Conservation (phyloP, 53 echinoderm and acorn worm species). For the Paracentrotus lividus region DNA sequence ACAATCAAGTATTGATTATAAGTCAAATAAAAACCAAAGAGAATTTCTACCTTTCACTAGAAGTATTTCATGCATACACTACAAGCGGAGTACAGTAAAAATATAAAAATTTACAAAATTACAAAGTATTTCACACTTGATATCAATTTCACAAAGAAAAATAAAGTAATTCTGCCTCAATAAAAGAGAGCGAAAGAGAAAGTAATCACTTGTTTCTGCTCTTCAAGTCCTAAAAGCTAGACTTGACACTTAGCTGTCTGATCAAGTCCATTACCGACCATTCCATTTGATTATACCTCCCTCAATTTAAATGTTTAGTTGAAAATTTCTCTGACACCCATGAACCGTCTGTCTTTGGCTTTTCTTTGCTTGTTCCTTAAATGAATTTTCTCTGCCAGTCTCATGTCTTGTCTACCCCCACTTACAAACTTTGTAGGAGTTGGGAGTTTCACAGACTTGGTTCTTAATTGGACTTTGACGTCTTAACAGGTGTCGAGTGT, state of each 20-base stretch:
- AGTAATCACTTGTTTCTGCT: conserved; percentile 41
- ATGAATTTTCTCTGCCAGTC: conserved; percentile 25
- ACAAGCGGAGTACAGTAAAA: background rate
- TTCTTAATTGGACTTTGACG: conserved; percentile 48
- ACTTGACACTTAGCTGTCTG: conserved; percentile 58
- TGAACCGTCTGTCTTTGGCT: conserved; percentile 45
- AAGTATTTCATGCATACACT: background rate
- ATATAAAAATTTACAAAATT: background rate
- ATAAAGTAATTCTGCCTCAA: conserved; percentile 6
- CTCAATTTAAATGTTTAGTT: conserved; percentile 54
- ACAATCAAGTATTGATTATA: background rate
- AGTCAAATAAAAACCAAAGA: background rate
- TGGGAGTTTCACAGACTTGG: conserved; percentile 38
- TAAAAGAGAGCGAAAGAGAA: background rate
- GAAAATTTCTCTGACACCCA: conserved; percentile 54
- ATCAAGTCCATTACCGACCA: conserved; percentile 50
- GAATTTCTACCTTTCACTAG: background rate
- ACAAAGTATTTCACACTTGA: conserved; percentile 11
- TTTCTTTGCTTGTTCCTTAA: background rate
- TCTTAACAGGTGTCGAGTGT: conserved; percentile 31
- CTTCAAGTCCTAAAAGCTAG: conserved; percentile 42
- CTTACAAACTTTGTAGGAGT: conserved; percentile 21
- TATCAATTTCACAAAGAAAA: conserved; percentile 1
- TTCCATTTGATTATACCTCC: conserved; percentile 53
- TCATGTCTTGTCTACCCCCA: conserved; percentile 14